Base-by-base conservation (phyloP, 2,113 vertebrate genomes). In the Semicossyphus pulcher region DNA sequence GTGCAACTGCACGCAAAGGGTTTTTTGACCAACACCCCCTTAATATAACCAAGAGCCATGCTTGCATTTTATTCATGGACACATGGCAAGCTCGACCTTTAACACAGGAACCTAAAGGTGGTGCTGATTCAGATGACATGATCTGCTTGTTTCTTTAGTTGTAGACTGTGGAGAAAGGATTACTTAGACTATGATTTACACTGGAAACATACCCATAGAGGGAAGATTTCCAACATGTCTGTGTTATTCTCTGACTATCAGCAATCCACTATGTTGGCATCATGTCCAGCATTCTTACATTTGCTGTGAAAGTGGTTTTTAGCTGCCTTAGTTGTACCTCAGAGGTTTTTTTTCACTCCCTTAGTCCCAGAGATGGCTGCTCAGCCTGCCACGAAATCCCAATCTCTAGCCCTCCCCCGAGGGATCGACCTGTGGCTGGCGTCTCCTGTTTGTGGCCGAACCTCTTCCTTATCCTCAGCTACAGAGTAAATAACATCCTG, bases 401-500 rank as follows among this genome's bases (percentile, higher is more conserved):
- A 85, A 53, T 80, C 70, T 53, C 6, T 1, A 76, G 47, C 32
- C 63, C 68, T 69, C 37, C 58, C 42, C 57, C 18, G 26, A 78
- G 65, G 41, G 65, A 71, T 20, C 72, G 81, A 89, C 84, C 84
- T 78, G 66, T 76, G 70, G 86, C 78, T 58, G 44, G 51, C 76
- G 81, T 32, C 11, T 47, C 12, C 64, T 29, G 76, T 80, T 65
- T 65, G 68, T 74, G 64, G 75, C 61, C 72, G 64, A 71, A 72
- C 78, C 66, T 88, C 76, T 53, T 76, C 56, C 62, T 88, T 78
- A 88, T 85, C 74, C 87, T 76, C 45, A 3, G 48, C 72, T 60
- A 73, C 70, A 78, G 70, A 84, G 78, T 78, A 83, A 86, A 91
- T 81, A 86, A 44, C 68, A 56, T 76, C 65, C 75, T 83, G 79